A percentile compares a stretch with the other conserved stretches of the same genome.
These are phyloP conservation scores for Phocoena phocoena DNA, from an alignment of 2,113 vertebrate species.

Conservation along the genomic window DNA sequence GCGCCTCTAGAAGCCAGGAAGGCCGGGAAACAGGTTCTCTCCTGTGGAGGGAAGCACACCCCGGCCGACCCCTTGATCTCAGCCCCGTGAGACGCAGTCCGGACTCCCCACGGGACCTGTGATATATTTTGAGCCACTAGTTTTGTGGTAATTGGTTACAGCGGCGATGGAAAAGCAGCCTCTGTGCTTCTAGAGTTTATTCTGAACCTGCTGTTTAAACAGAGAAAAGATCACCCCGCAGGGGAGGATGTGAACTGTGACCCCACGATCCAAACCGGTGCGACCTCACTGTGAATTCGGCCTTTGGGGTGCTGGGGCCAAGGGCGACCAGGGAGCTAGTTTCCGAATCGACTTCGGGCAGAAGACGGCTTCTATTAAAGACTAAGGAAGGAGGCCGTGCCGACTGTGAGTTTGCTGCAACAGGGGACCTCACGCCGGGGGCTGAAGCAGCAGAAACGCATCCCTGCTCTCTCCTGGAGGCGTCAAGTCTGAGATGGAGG, in stretches of 20 bases:
- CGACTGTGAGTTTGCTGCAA: background rate
- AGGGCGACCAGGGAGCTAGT: no score
- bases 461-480: no score
- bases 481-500: accelerated
- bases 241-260: accelerated
- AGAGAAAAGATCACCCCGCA: background rate
- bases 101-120: background rate
- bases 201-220: accelerated
- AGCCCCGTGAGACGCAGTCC: background rate
- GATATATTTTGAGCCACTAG: accelerated
- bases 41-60: background rate
- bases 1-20: background rate
- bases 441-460: background rate
- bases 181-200: accelerated
- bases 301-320: background rate
- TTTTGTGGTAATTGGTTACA: accelerated
- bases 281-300: no score
- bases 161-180: accelerated
- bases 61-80: background rate
- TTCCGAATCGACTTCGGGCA: no score
- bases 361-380: background rate
- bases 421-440: background rate
- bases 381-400: no score
- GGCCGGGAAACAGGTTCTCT: background rate
- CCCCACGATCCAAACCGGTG: no score